Evolutionary conservation across 2,888 invertebrate genomes (phyloP), one percentile per base, ranked within the genome.

Genomic region (Sepiola atlantica): DNA sequence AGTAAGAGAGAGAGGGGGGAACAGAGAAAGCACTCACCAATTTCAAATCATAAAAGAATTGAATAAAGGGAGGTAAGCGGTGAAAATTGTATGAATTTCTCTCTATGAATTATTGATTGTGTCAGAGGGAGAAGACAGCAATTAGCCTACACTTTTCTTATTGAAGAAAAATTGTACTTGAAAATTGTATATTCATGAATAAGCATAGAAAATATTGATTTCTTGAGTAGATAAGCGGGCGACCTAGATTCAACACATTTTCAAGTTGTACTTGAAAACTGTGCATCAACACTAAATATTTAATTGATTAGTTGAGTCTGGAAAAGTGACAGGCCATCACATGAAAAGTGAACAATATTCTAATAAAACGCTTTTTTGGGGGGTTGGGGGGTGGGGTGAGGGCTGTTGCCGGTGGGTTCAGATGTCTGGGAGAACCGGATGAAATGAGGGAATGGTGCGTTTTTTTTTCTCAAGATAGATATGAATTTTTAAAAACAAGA

Each of bases 21-120:
- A 57, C 6, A 57, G 57, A 57, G 57, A 57, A 77, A 77, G 16
- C n/a, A 77, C 77, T 77, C n/a, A n/a, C n/a, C 77, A 77, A 77
- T 77, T 77, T 77, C 77, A 77, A 77, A 77, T 77, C n/a, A 77
- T 77, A 77, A 77, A 77, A 77, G 77, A 77, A 77, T 77, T 77
- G 77, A 77, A 77, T 77, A 77, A 77, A 77, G 77, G 77, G 77
- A 77, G 77, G 77, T 77, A 77, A 77, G 77, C 32, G 77, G 77
- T n/a, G 32, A 77, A 45, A 77, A 77, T 77, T 77, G 77, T 77
- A 77, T 77, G 77, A 77, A 77, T 77, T 45, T 45, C 45, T 77
- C 77, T 77, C n/a, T 77, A 77, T 77, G 77, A 77, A 77, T 77
- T 77, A 77, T 77, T 77, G 77, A 77, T 77, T 77, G 77, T 77